Evolutionary conservation across 2,113 vertebrate genomes (phyloP), one percentile per base, ranked within the genome.

Genomic region (Picathartes gymnocephalus): DNA sequence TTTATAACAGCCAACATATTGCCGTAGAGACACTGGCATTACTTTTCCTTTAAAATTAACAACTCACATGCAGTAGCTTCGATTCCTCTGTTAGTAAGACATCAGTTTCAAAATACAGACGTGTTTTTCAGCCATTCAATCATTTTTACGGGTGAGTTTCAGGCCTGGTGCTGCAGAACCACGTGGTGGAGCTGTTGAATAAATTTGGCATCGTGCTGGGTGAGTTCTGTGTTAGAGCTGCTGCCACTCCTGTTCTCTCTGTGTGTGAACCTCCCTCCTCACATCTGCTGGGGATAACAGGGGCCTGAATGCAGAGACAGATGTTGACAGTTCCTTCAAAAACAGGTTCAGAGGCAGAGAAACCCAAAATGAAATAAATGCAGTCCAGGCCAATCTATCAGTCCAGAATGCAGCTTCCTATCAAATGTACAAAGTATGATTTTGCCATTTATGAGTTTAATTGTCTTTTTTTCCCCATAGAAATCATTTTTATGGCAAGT

Each of bases 171-270:
- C 62, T 37, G 30, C 39, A 28, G n/a, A 84, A 81, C 98, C 98
- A 97, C 97, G 84, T 97, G 98, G 97, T 98, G 98, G 98, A 97
- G 97, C 97, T 98, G 95, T 98, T 98, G 97, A 94, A 97, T 97
- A 95, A 98, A 97, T 76, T 88, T 97, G 95, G 35, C 51, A 21
- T 57, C 10, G 3, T 50, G 47, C 56, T 48, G 42, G 78, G 76
- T 45, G 74, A 69, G 10, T 68, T 86, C 25, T 62, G 39, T 37
- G 31, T 53, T 68, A 88, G 85, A 95, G 70, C 83, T 87, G 50
- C 64, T 82, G 58, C 79, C 81, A 11, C n/a, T 57, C 31, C 66
- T 40, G 27, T n/a, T 45, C 17, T 7, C 44, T 73, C 47, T 39
- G 79, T 35, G 24, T 58, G n/a, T 78, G 51, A 89, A 64, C 92